Percentiles rank a stretch among this genome's conserved stretches.
Conservation (phyloP, 2,113 vertebrate genomes). For the Corythoichthys haematopterus region DNA sequence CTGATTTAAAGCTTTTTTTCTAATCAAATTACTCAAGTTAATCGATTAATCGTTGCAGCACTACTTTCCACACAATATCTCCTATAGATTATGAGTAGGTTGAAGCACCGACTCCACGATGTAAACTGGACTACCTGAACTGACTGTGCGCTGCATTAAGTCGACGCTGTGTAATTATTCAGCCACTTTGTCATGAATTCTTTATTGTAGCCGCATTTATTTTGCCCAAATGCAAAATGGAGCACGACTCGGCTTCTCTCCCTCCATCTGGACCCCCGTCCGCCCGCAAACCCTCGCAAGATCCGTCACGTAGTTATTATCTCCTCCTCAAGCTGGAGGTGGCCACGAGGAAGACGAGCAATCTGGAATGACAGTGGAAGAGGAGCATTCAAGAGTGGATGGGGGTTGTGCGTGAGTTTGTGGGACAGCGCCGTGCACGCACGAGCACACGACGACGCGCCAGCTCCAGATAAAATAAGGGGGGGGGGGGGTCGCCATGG, state of each 20-base stretch:
- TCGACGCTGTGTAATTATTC: conserved; percentile 62
- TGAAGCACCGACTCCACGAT: background rate
- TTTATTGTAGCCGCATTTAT: conserved; percentile 53
- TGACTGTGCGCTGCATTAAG: conserved; percentile 20
- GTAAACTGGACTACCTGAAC: conserved; percentile 46
- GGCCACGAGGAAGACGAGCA: conserved; percentile 34
- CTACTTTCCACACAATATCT: background rate
- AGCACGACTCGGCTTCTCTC: conserved; percentile 24
- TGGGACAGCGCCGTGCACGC: conserved; percentile 24
- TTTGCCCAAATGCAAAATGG: conserved; percentile 57
- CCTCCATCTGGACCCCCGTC: conserved; percentile 22
- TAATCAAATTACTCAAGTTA: too few relatives aligned
- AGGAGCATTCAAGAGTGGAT: conserved; percentile 49
- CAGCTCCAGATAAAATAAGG: conserved; percentile 45
- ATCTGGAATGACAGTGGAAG: conserved; percentile 39
- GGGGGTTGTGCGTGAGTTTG: conserved; percentile 30
- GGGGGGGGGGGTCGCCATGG: conserved; percentile 68
- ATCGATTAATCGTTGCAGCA: too few relatives aligned
- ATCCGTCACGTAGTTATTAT: conserved; percentile 47
- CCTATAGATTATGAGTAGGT: background rate
- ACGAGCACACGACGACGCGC: conserved; percentile 32
- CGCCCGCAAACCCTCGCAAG: conserved; percentile 23
- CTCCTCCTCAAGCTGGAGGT: conserved; percentile 19
- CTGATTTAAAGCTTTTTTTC: too few relatives aligned
- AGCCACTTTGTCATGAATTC: conserved; percentile 67